These are phyloP conservation scores for Lobophora halterata DNA, from an alignment of 2,888 invertebrate species.

Conservation along the genomic window DNA sequence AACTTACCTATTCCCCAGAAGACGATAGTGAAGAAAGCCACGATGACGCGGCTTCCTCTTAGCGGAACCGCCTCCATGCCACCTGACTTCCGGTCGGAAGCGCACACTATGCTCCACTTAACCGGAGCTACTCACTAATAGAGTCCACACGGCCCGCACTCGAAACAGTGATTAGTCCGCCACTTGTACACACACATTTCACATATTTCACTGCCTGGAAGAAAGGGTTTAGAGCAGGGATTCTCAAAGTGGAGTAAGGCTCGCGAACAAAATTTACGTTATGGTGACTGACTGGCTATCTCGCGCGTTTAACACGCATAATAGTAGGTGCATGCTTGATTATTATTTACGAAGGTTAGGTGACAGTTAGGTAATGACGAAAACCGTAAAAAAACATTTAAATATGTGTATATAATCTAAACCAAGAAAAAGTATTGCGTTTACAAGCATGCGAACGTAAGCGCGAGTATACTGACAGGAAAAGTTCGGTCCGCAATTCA, in stretches of 20 bases:
- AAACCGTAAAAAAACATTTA: no score
- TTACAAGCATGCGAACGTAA: conserved; percentile 31
- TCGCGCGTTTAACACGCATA: no score
- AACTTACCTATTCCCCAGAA: conserved; percentile 76
- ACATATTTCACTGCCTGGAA: conserved; percentile 47
- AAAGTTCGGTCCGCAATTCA: conserved; percentile 52
- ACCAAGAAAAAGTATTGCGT: conserved; percentile 34
- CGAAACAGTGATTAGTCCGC: conserved; percentile 50
- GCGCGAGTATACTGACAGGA: conserved; percentile 42
- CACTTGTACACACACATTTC: conserved; percentile 56
- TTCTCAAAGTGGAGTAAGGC: neutral
- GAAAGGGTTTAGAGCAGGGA: conserved; percentile 19
- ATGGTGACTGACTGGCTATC: no score
- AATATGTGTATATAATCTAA: no score
- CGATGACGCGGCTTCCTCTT: conserved; percentile 66
- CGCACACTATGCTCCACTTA: conserved; percentile 31
- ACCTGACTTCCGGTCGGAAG: conserved; percentile 47
- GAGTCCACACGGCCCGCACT: conserved; percentile 21
- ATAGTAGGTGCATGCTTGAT: no score
- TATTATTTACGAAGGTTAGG: no score
- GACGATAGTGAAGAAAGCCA: conserved; percentile 70
- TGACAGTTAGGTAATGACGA: no score
- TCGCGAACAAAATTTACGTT: no score
- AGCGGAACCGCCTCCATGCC: conserved; percentile 67
- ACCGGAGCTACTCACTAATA: conserved; percentile 21